These are phyloP conservation scores for Parnassius orleans DNA, from an alignment of 2,888 invertebrate genomes.

Conservation along the genomic window DNA sequence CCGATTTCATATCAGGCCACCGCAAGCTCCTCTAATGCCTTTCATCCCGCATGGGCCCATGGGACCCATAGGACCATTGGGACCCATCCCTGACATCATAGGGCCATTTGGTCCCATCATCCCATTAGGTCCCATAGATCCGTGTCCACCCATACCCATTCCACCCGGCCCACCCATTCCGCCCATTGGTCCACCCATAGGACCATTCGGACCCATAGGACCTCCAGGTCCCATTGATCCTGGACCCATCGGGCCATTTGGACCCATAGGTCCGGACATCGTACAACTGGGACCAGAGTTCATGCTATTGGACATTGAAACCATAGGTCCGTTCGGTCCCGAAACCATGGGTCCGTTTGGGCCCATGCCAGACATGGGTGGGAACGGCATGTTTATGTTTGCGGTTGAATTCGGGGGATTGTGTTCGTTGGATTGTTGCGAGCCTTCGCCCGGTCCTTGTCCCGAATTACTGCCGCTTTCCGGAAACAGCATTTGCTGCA, in stretches of 20 bases:
- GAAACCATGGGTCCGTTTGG: constrained; percentile 69
- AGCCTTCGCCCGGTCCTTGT: constrained; percentile 53
- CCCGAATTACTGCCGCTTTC: constrained; percentile 81
- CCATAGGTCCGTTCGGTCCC: constrained; percentile 72
- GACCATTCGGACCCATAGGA: constrained; percentile 60
- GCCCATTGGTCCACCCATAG: constrained; percentile 66
- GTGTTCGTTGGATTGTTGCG: constrained; percentile 59
- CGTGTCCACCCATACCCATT: constrained; percentile 62
- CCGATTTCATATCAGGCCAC: constrained; percentile 76
- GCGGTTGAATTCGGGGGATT: constrained; percentile 68
- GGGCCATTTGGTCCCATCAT: constrained; percentile 72
- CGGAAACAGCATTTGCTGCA: constrained; percentile 95
- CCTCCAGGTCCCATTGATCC: constrained; percentile 57
- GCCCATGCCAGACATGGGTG: constrained; percentile 66
- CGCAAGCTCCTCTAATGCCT: constrained; percentile 70
- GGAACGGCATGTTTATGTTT: constrained; percentile 68
- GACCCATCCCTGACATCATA: constrained; percentile 72
- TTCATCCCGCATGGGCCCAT: constrained; percentile 79
- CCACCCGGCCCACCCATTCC: constrained; percentile 54
- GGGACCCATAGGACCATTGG: constrained; percentile 75
- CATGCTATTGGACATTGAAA: constrained; percentile 71
- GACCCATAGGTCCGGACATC: constrained; percentile 70
- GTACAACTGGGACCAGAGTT: constrained; percentile 73
- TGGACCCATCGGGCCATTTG: constrained; percentile 50
- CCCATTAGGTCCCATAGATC: constrained; percentile 64